Evolutionary conservation across 2,888 invertebrate genomes (phyloP).

Genomic region (Barypeithes pellucidus): DNA sequence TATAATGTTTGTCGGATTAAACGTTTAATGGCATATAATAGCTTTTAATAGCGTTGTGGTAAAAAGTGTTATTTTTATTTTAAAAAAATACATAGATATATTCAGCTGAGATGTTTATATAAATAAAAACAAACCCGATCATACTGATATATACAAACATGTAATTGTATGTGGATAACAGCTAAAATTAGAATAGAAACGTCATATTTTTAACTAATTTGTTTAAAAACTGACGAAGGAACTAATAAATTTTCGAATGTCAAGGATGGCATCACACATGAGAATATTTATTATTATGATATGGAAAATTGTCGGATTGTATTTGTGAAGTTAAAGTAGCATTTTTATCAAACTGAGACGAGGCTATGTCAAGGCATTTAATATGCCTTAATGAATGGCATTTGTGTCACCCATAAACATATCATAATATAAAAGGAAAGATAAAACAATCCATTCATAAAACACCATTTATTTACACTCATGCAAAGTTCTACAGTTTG

Average conservation of each 20-base stretch:
- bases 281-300: slow-evolving; percentile 9
- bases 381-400: too few relatives aligned
- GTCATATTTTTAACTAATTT: slow-evolving; percentile 7
- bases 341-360: neutral
- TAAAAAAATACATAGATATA: neutral
- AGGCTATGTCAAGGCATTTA: neutral
- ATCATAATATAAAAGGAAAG: too few relatives aligned
- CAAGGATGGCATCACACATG: slow-evolving; percentile 7
- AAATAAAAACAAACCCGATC: slow-evolving; percentile 7
- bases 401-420: too few relatives aligned
- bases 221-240: slow-evolving; percentile 1
- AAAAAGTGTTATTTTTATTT: neutral
- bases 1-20: too few relatives aligned
- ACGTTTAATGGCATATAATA: too few relatives aligned
- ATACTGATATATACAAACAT: slow-evolving; percentile 8
- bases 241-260: slow-evolving; percentile 22
- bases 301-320: neutral
- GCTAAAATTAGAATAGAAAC: slow-evolving; percentile 21
- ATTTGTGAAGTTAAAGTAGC: neutral
- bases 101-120: slow-evolving; percentile 1
- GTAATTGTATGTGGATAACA: slow-evolving; percentile 1
- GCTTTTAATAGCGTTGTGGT: too few relatives aligned
- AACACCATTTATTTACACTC: too few relatives aligned
- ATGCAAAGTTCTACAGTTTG: too few relatives aligned
- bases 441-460: too few relatives aligned